Base-by-base conservation (phyloP, 2,888 invertebrate species). In the Pollenia angustigena region DNA sequence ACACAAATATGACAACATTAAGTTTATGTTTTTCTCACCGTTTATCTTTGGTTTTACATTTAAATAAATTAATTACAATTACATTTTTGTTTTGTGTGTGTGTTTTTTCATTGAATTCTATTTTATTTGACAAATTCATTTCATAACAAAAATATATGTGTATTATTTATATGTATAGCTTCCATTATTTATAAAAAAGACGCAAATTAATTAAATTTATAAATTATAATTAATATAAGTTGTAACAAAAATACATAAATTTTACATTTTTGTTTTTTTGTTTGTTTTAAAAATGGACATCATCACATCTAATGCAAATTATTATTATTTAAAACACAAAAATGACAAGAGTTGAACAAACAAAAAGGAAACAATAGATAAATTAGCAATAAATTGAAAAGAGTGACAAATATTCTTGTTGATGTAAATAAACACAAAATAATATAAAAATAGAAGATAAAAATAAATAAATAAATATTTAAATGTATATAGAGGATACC, bases 131-230 rank as follows among this genome's bases (percentile, higher is more conserved):
- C 81, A 82, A 81, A 69, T 83, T 88, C 79, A 81, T 81, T 85
- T 78, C 44, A 83, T 85, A 85, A 86, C 85, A 83, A 83, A 87
- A 85, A 87, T 85, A 85, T 82, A 82, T 88, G 82, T 87, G 85
- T 88, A 85, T 87, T 62, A 74, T 74, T 48, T 66, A 68, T 82
- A 85, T 85, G 87, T 87, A 87, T 85, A 85, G 75, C 75, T 88
- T 78, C 72, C 44, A 88, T 81, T 85, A 69, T 87, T 83, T 72
- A 76, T 85, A 78, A 66, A 87, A 75, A 86, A 82, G 84, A 84
- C 84, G 84, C 84, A 87, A 72, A 83, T 71, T 71, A 46, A 66
- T 74, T 71, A 60, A 64, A 76, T 75, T 81, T 72, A 82, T 64
- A 82, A 83, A 72, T 74, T 75, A 79, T 79, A 81, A 79, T 72